Percentiles rank a stretch among this genome's conserved stretches.
phyloP scores from a whole-genome alignment of 2,888 invertebrate genomes.

The Cyclophora punctaria region DNA sequence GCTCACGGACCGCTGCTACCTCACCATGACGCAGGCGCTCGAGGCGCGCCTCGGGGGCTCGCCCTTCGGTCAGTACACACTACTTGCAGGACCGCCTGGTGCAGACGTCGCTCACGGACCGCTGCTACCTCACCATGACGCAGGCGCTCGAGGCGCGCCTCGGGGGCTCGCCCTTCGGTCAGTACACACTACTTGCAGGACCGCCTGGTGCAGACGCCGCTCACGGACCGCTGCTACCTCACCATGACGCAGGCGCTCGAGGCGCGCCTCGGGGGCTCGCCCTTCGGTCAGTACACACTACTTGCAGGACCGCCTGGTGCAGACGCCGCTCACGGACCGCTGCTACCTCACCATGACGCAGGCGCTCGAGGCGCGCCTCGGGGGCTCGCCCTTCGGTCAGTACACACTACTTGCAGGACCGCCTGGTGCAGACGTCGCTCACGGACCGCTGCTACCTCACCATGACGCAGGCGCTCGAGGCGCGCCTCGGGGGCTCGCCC shows the following conservation, averaged over 20 bases:
- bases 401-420: constrained; percentile 81
- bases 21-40: constrained; percentile 99
- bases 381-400: constrained; percentile 98
- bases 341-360: constrained; percentile 99
- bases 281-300: constrained; percentile 83
- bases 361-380: constrained; percentile 95
- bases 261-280: constrained; percentile 98
- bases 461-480: constrained; percentile 99
- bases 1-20: constrained; percentile 97
- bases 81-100: constrained; percentile 92
- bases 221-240: constrained; percentile 98
- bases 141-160: constrained; percentile 97
- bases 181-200: constrained; percentile 81
- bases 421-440: constrained; percentile 96
- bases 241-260: constrained; percentile 99
- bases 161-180: constrained; percentile 99
- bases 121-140: constrained; percentile 99
- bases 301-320: constrained; percentile 94
- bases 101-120: constrained; percentile 98
- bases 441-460: constrained; percentile 99
- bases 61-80: constrained; percentile 87
- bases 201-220: constrained; percentile 95
- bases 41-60: constrained; percentile 98
- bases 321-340: constrained; percentile 98
- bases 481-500: constrained; percentile 98